Percentiles rank a stretch among this genome's conserved stretches.
These are phyloP conservation scores for Thamnaconus septentrionalis DNA, from an alignment of 2,113 vertebrate species.

Conservation along the genomic window DNA sequence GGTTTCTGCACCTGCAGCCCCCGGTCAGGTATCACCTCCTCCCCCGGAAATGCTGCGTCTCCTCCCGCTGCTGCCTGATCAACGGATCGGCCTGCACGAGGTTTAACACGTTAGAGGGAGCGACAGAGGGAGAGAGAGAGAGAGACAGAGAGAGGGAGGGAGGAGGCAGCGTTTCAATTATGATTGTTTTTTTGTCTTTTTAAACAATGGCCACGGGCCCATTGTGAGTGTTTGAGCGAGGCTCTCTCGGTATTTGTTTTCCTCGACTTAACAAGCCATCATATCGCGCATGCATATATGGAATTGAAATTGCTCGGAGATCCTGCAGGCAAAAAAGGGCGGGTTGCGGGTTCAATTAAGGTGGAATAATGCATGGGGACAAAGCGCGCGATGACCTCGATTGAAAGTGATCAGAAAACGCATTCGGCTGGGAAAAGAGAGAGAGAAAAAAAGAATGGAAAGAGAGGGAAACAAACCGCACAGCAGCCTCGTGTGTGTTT, in stretches of 20 bases:
- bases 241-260: slow-evolving; percentile 65
- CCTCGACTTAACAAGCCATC: slow-evolving; percentile 66
- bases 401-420: slow-evolving; percentile 67
- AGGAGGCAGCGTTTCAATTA: slow-evolving; percentile 48
- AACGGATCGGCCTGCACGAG: slow-evolving; percentile 36
- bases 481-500: slow-evolving; percentile 34
- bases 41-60: slow-evolving; percentile 6
- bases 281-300: slow-evolving; percentile 54
- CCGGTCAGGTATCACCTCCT: slow-evolving; percentile 31
- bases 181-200: slow-evolving; percentile 4
- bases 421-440: slow-evolving; percentile 1
- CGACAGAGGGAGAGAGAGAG: slow-evolving; percentile 7
- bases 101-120: slow-evolving; percentile 28
- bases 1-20: slow-evolving; percentile 60
- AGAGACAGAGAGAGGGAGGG: slow-evolving; percentile 9
- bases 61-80: slow-evolving; percentile 38
- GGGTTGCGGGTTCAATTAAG: slow-evolving; percentile 64
- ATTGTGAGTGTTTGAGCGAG: slow-evolving; percentile 54
- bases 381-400: slow-evolving; percentile 58
- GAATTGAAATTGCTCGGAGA: slow-evolving; percentile 50
- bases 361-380: slow-evolving; percentile 69
- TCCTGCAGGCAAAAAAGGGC: slow-evolving; percentile 58
- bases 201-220: slow-evolving; percentile 36
- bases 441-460: slow-evolving; percentile 8
- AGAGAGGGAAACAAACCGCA: neutral